Base-by-base conservation (phyloP, 1,140 invertebrate species). In the Drosophila carrolli region DNA sequence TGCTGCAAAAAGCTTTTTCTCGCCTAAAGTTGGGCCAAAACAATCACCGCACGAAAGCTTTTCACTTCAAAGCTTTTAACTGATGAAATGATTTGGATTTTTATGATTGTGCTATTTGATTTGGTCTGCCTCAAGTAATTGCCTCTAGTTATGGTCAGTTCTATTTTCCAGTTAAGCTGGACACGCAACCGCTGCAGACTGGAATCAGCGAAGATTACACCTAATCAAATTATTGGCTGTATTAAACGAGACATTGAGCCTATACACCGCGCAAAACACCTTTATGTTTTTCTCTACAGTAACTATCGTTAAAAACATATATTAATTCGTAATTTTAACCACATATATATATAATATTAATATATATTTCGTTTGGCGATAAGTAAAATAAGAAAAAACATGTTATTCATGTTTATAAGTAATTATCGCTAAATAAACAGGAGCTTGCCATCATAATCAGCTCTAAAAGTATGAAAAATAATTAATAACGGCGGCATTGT, bases 81-180 rank as follows among this genome's bases (percentile, higher is more conserved):
- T 2, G 11, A 23, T 4, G 8, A 51, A 65, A 37, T 58, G 58
- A 40, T 56, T 47, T 60, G 75, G 68, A 67, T 65, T 55, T 47
- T 38, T 63, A 57, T 48, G 53, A 32, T 40, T 43, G 4, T 23
- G n/a, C 19, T 57, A 53, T 76, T 61, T 7, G 57, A 78, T 41
- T 60, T 62, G 58, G 61, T 65, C 41, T 66, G 58, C 48, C 68
- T 54, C 67, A 66, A 61, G 61, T 51, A 81, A 86, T 71, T 75
- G 81, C 46, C 60, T 48, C 77, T 78, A 82, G 82, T 75, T 86
- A 59, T 71, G 70, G 70, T 81, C 68, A 78, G 67, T 86, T 86
- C 59, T 54, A 48, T 61, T 71, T 75, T 50, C 44, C 50, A 47
- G 48, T 48, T 68, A 41, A 67, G 53, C 35, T 43, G 35, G 38